Base-by-base conservation (phyloP, 2,888 invertebrate genomes). In the Melanostoma scalare region DNA sequence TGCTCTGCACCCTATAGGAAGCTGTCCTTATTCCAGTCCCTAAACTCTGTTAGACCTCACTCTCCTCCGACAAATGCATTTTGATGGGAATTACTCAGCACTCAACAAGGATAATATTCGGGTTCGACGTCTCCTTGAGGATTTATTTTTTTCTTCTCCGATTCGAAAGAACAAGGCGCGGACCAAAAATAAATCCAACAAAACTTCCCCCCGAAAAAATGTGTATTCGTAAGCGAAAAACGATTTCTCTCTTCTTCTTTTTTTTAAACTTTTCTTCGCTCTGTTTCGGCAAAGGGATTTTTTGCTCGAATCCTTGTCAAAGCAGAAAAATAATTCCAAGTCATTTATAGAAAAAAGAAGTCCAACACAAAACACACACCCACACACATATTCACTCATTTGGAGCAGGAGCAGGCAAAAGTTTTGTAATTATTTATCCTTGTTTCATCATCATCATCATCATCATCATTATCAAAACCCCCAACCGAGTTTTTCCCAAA, bases 81-180 rank as follows among this genome's bases (percentile, higher is more conserved):
- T 79, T 79, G 84, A 79, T 84, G 84, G 75, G 84, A 84, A 84
- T 84, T 84, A 79, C 79, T 84, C 71, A 75, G 84, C 84, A 79
- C 74, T 84, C 79, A 60, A 10, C 53, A 40, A 55, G 84, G 74
- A 86, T 86, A 72, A 87, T 86, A 85, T 87, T 87, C 76, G 88
- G 87, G 88, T 88, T 88, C 88, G 88, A 87, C 88, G 88, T 86
- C 87, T 88, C 86, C 86, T 88, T 69, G 86, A 88, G 88, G 79
- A 79, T 79, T 61, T 78, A 79, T 79, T 78, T 30, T 30, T 9
- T 50, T n/a, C 20, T 42, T 2, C 10, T n/a, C 6, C 31, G 3
- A 36, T 48, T 82, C 63, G 63, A 77, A 50, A 73, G 35, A 67
- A 61, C 68, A 72, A 53, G 63, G 58, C 58, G 55, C 58, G 46